These are phyloP conservation scores for Pelodytes ibericus DNA, from an alignment of 2,797 vertebrate species.

Conservation along the genomic window DNA sequence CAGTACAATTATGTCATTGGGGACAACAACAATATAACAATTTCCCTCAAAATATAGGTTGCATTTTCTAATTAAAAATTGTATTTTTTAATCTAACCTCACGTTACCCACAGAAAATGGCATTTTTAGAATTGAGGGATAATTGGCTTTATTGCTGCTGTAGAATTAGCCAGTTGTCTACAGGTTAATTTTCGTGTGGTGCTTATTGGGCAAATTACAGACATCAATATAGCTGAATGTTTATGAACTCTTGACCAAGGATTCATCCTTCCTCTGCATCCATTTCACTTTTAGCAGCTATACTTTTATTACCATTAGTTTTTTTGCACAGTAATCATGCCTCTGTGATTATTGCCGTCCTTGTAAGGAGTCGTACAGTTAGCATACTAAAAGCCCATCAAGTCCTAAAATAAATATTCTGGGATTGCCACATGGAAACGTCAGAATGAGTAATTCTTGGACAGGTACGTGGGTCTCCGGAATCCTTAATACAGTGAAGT, in stretches of 20 bases:
- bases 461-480: not conserved
- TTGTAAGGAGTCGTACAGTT: conserved; percentile 13
- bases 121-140: no score
- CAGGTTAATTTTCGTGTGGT: not conserved
- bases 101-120: no score
- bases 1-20: no score
- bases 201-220: not conserved
- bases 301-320: conserved; percentile 8
- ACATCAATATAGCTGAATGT: not conserved
- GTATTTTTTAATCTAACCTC: no score
- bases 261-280: not conserved
- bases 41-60: no score
- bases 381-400: conserved; percentile 10
- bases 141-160: not conserved
- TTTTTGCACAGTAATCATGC: not conserved
- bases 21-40: no score
- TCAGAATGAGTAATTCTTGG: conserved; percentile 34
- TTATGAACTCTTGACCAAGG: conserved; percentile 7
- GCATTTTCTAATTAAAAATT: no score
- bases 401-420: conserved; percentile 27
- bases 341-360: conserved; percentile 30
- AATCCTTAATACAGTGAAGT: not conserved
- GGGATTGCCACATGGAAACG: conserved; percentile 12
- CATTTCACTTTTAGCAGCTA: conserved; percentile 20
- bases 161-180: not conserved